Evolutionary conservation across 1,140 invertebrate species (phyloP).

Genomic region (Zaprionus inermis): DNA sequence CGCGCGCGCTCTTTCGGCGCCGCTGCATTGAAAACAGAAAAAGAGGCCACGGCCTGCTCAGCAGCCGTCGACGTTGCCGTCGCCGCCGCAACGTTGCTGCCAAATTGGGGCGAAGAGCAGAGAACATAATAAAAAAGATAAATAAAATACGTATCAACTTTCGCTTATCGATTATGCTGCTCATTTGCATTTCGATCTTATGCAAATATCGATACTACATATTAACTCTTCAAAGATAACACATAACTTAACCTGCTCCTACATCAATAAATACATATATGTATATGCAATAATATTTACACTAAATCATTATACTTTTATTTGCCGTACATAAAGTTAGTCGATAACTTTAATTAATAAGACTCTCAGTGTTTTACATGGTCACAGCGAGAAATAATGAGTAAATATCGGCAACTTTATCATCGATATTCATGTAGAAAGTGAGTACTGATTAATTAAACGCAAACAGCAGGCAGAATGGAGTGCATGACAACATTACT

Average conservation of each 20-base stretch:
- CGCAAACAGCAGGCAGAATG: slow-evolving; percentile 75
- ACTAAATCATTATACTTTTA: background rate
- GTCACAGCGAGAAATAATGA: too few species aligned
- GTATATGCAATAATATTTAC: background rate
- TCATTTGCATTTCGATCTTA: slow-evolving; percentile 27
- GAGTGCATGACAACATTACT: slow-evolving; percentile 71
- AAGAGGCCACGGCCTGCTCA: slow-evolving; percentile 66
- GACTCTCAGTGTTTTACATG: too few species aligned
- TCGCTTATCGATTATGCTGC: slow-evolving; percentile 55
- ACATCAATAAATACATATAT: too few species aligned
- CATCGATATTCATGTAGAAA: background rate
- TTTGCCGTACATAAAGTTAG: background rate
- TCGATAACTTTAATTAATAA: background rate
- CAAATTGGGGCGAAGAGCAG: slow-evolving; percentile 65
- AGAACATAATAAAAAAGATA: slow-evolving; percentile 27
- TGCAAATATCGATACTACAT: background rate
- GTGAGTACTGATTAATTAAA: slow-evolving; percentile 30
- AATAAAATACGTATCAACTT: slow-evolving; percentile 47
- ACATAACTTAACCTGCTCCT: background rate
- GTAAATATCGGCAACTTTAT: background rate
- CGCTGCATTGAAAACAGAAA: slow-evolving; percentile 36
- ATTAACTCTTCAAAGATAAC: background rate
- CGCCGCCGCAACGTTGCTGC: slow-evolving; percentile 27
- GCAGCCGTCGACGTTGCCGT: slow-evolving; percentile 12
- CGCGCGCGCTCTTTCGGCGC: slow-evolving; percentile 21